Conservation (phyloP, 2,113 vertebrate genomes). For the Hippoglossus stenolepis region DNA sequence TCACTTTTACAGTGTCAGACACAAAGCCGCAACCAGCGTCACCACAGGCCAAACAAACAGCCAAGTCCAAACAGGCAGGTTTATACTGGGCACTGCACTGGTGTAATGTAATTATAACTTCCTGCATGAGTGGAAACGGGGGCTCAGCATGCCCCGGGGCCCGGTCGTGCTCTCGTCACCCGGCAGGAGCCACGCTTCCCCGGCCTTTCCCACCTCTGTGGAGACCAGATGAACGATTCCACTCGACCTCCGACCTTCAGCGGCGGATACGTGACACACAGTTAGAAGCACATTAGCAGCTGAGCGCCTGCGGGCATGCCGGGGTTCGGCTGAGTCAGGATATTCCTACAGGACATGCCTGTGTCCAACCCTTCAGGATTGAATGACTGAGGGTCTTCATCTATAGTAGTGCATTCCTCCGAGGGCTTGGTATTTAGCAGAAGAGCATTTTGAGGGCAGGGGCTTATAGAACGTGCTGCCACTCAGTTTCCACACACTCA, state of each 20-base stretch:
- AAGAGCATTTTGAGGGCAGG: slow-evolving; percentile 23
- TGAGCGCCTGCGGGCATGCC: slow-evolving; percentile 65
- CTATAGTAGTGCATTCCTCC: slow-evolving; percentile 59
- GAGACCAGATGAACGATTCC: slow-evolving; percentile 61
- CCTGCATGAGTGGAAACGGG: slow-evolving; percentile 44
- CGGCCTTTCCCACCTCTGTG: slow-evolving; percentile 45
- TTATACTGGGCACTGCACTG: neutral
- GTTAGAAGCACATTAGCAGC: slow-evolving; percentile 71
- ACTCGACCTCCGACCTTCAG: slow-evolving; percentile 71
- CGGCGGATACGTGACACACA: slow-evolving; percentile 53
- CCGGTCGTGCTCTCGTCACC: slow-evolving; percentile 1
- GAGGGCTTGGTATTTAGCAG: slow-evolving; percentile 58
- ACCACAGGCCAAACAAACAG: neutral
- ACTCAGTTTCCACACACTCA: slow-evolving; percentile 11
- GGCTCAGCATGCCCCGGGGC: slow-evolving; percentile 28
- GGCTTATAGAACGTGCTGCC: slow-evolving; percentile 28
- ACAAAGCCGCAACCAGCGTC: neutral
- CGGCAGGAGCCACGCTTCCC: slow-evolving; percentile 40
- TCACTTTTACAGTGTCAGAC: neutral
- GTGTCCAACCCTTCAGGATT: slow-evolving; percentile 51
- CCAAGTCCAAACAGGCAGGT: neutral
- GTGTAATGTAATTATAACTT: slow-evolving; percentile 45
- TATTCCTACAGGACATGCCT: slow-evolving; percentile 70
- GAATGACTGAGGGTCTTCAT: slow-evolving; percentile 59
- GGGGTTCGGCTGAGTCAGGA: slow-evolving; percentile 68